Percentiles rank a stretch among this genome's conserved stretches.
These are phyloP conservation scores for Sesamia inferens DNA, from an alignment of 2,888 invertebrate species.

Conservation along the genomic window DNA sequence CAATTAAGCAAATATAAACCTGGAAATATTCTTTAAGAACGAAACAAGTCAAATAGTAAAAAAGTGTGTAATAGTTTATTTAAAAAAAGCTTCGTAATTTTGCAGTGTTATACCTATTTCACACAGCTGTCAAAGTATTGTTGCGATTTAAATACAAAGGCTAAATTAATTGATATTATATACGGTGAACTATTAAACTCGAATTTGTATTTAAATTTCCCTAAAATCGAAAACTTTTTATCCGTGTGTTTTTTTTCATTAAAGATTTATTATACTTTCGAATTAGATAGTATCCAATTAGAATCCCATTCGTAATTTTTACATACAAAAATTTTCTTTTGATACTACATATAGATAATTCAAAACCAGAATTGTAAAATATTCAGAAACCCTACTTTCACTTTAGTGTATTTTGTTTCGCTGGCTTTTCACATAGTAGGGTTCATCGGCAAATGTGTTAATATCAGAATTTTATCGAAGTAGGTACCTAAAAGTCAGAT, in stretches of 20 bases:
- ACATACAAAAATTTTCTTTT: constrained; percentile 3
- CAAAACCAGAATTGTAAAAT: constrained; percentile 9
- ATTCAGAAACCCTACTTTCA: constrained; percentile 13
- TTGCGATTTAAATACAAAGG: neutral
- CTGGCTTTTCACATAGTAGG: neutral
- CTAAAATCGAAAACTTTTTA: neutral
- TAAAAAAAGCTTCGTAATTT: neutral
- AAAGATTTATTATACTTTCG: constrained; percentile 1
- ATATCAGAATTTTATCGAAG: neutral
- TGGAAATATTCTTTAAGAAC: neutral
- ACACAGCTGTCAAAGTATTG: neutral
- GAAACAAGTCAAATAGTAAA: neutral
- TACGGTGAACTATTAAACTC: neutral
- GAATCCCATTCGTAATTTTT: neutral
- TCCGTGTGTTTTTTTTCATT: no score
- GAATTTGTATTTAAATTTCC: neutral
- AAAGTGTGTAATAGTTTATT: no score
- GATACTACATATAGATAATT: constrained; percentile 8
- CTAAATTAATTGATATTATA: neutral
- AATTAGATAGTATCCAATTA: constrained; percentile 12
- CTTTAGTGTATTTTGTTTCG: neutral
- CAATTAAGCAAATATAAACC: constrained; percentile 9
- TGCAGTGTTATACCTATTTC: neutral
- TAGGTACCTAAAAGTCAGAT: neutral
- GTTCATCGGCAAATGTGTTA: neutral